Evolutionary conservation across 2,888 invertebrate genomes (phyloP).

Genomic region (Mesoligia furuncula): DNA sequence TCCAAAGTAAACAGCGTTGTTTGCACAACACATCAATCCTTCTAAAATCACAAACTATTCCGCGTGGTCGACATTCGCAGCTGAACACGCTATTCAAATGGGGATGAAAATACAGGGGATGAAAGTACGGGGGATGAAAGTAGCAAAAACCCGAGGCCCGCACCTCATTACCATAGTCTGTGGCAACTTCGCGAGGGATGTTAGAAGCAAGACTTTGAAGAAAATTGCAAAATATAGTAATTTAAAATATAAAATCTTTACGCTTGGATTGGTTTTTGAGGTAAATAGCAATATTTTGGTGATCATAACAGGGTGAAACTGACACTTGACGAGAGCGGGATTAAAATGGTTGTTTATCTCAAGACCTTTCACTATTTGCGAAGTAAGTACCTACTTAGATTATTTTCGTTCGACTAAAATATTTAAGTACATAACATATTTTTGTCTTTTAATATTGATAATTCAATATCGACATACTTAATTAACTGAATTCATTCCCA

Average conservation of each 20-base stretch:
- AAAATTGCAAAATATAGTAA: slow-evolving; percentile 61
- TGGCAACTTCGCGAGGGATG: slow-evolving; percentile 70
- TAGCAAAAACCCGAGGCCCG: slow-evolving; percentile 80
- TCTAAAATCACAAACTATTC: slow-evolving; percentile 69
- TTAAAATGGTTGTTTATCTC: neutral
- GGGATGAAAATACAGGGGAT: slow-evolving; percentile 66
- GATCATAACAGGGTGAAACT: neutral
- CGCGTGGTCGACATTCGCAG: slow-evolving; percentile 67
- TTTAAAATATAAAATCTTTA: slow-evolving; percentile 56
- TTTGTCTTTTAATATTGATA: neutral
- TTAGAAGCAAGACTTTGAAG: slow-evolving; percentile 66
- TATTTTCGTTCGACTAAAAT: neutral
- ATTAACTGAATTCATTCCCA: neutral
- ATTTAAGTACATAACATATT: neutral
- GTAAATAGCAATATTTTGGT: slow-evolving; percentile 41
- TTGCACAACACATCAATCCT: slow-evolving; percentile 63
- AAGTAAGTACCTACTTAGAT: too few relatives aligned
- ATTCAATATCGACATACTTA: neutral
- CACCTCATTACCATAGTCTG: slow-evolving; percentile 81
- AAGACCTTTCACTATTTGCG: neutral
- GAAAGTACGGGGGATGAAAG: slow-evolving; percentile 73
- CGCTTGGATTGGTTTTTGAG: slow-evolving; percentile 34
- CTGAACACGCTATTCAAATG: slow-evolving; percentile 79
- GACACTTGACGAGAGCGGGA: neutral
- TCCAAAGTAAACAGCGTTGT: slow-evolving; percentile 38